Evolutionary conservation across 1,140 invertebrate species (phyloP), one percentile per base, ranked within the genome.

Genomic region (Plutomurus gul): DNA sequence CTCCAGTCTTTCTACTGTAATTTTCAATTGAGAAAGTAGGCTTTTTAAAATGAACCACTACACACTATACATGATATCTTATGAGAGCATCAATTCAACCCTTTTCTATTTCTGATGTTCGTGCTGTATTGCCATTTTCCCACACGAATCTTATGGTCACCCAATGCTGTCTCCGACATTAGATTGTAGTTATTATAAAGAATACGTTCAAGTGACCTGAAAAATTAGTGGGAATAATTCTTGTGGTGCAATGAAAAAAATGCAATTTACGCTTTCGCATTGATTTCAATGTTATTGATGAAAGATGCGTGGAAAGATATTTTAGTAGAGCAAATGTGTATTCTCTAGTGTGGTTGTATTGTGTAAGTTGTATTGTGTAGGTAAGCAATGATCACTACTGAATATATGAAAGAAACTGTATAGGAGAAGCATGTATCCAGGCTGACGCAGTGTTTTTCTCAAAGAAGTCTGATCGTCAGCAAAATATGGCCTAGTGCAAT

Each of bases 401-500:
- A 51, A 51, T 65, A n/a, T 30, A 65, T n/a, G 56, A 33, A 65
- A 30, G 18, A 36, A 33, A n/a, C n/a, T n/a, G n/a, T 27, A 30
- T 33, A 30, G 33, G 51, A 33, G 56, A 65, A 33, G 36, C 56
- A 65, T 33, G 56, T 36, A 33, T 65, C 36, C 56, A 30, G 27
- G 51, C 51, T 60, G 51, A 65, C 56, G 36, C 36, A 33, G 56
- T 65, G 27, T 60, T 65, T 65, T 65, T 65, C 30, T 33, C 56
- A 65, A 65, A 65, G 30, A 25, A 65, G 27, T 65, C n/a, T n/a
- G n/a, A 33, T 30, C 25, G 56, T 65, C 56, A 65, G 56, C 56
- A 65, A 65, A 65, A 65, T 65, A 65, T 65, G 56, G 36, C n/a
- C 56, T 65, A 65, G 56, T 65, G 56, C 56, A 65, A 65, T 65